Evolutionary conservation across 2,797 vertebrate genomes (phyloP).

Genomic region (Acanthis flammea): DNA sequence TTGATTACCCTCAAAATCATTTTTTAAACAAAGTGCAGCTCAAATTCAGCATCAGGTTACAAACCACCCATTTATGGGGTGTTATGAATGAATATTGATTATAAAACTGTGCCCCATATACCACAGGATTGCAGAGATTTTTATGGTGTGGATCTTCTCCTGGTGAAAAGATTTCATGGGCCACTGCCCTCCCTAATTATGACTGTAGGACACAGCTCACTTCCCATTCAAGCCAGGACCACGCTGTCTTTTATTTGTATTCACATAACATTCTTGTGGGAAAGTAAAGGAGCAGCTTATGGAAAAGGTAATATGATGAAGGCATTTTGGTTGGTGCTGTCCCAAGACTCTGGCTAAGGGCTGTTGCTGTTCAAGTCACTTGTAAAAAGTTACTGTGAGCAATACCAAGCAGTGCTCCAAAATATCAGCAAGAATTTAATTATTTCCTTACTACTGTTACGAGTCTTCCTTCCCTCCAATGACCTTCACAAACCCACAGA

Average conservation of each 20-base stretch:
- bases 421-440: background rate
- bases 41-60: background rate
- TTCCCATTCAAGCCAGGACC: slow-evolving; percentile 6
- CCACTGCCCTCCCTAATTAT: slow-evolving; percentile 30
- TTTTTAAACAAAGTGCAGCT: background rate
- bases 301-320: background rate
- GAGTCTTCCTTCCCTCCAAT: background rate
- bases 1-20: slow-evolving; percentile 13
- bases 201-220: slow-evolving; percentile 21
- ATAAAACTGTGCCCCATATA: background rate
- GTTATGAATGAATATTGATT: slow-evolving; percentile 55
- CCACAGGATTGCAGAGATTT: slow-evolving; percentile 21
- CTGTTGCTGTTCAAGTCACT: background rate
- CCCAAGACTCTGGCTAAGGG: background rate
- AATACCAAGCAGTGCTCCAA: background rate
- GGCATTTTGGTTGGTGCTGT: background rate
- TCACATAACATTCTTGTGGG: slow-evolving; percentile 28
- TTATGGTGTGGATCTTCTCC: slow-evolving; percentile 33
- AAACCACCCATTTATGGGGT: background rate
- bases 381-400: background rate
- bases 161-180: slow-evolving; percentile 37
- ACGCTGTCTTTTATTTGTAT: slow-evolving; percentile 11
- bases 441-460: background rate
- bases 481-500: background rate
- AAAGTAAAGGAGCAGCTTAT: background rate